Evolutionary conservation across 1,140 invertebrate species (phyloP).

Genomic region (Phenacoccus solenopsis): DNA sequence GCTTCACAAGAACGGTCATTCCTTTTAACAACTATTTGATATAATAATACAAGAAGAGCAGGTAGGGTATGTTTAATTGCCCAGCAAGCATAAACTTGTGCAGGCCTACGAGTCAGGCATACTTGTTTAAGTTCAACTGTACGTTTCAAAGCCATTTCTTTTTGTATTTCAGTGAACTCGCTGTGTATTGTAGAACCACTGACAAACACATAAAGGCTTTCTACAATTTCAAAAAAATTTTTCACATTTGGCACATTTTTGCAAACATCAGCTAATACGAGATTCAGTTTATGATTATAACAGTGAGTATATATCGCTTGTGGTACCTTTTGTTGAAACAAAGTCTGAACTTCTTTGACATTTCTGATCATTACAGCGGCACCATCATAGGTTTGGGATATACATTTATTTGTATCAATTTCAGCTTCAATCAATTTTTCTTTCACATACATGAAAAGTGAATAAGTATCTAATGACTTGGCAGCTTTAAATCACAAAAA

Average conservation of each 20-base stretch:
- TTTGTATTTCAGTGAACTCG: conserved; percentile 14
- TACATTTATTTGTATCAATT: conserved; percentile 16
- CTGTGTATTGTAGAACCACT: conserved; percentile 4
- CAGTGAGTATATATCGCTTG: conserved; percentile 6
- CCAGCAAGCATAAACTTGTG: neutral
- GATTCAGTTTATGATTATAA: neutral
- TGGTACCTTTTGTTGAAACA: neutral
- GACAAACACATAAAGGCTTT: conserved; percentile 13
- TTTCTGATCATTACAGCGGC: neutral
- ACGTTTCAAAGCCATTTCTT: neutral
- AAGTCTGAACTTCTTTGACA: conserved; percentile 11
- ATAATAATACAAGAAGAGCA: neutral
- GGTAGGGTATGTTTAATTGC: neutral
- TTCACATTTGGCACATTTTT: conserved; percentile 4
- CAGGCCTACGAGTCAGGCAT: neutral
- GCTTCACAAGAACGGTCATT: neutral
- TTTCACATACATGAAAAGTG: neutral
- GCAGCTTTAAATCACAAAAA: neutral
- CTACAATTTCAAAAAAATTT: neutral
- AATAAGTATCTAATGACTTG: neutral
- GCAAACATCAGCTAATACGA: conserved; percentile 7
- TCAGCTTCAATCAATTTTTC: neutral
- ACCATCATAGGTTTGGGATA: conserved; percentile 9
- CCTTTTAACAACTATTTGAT: neutral
- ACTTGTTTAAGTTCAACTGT: neutral